Base-by-base conservation (phyloP, 2,113 vertebrate genomes). In the Salvelinus namaycush region DNA sequence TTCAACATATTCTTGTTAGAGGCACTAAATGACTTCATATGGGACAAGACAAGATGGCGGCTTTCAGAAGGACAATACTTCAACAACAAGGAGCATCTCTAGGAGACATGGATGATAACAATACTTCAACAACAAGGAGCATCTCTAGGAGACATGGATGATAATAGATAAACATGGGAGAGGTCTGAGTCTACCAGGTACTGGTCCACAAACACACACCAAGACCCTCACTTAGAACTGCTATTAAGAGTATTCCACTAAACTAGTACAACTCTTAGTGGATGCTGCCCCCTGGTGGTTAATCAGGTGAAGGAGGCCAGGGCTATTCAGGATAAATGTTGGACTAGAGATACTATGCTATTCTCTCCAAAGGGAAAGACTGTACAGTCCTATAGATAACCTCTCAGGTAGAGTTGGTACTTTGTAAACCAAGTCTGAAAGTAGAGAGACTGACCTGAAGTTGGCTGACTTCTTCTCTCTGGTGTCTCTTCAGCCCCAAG, bases 391-490 rank as follows among this genome's bases (percentile, higher is more conserved):
- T 44, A 44, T 44, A 54, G 16, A 1, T 5, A 3, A 5, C 14
- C 12, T 54, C 16, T 54, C 51, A 13, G 1, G 14, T 18, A 54
- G 1, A 14, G 51, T 54, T 44, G 29, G 29, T 31, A 31, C 29
- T 31, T 31, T 31, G 29, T 3, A 31, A 31, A 31, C 4, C 4
- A 5, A 31, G 29, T 31, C 29, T 31, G 29, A 31, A 31, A 6
- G 6, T 54, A 14, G 7, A 14, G 59, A 14, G 16, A 79, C 81
- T 80, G 87, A 97, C 96, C 95, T 94, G 88, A 80, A 92, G 73
- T 27, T 60, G 89, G 12, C 86, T 87, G 75, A 84, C 87, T 75
- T 90, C 92, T 18, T 91, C 90, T 69, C 75, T 80, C 73, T 81
- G 0, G 74, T 92, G 90, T 79, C 91, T 91, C 78, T 87, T 91